Evolutionary conservation across 2,797 vertebrate genomes (phyloP), one percentile per base, ranked within the genome.

Genomic region (Coracias cyanogaster): DNA sequence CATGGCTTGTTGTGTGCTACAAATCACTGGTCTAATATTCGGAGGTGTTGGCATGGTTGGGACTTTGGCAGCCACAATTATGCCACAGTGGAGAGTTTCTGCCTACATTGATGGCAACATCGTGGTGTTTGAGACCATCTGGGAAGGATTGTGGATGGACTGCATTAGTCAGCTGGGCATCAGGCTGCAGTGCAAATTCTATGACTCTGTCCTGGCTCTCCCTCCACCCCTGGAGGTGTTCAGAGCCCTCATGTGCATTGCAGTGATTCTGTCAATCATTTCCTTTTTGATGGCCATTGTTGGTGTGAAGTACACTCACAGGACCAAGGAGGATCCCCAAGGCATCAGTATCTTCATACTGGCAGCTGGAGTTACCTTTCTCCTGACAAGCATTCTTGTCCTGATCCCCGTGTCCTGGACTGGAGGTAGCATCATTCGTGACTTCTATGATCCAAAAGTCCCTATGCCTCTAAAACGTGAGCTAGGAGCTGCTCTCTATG

Each of bases 81-180:
- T 99, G 99, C 99, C 99, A 0, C 99, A 99, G 97, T 99, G 99
- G 99, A 97, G 98, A 33, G 98, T 99, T 67, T 99, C 99, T 0
- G 99, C 99, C 48, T 98, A 99, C 92, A 98, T 99, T 5, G 99
- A 98, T 6, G 98, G 98, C 91, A 99, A 99, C 95, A 99, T 99
- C 37, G 98, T 99, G 31, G 98, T 99, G 55, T 99, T 99, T 31
- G 99, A 99, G 97, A 99, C 96, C 9, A 93, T 98, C 46, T 99
- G 98, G 94, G 99, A 99, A 97, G 99, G 99, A 10, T 97, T 99
- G 87, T 99, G 99, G 99, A 99, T 99, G 99, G 99, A 98, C 71
- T 99, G 99, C 86, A 93, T 93, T 64, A 97, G 98, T 13, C 99
- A 99, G 78, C 98, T 98, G 61, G 96, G 94, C 55, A 97, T 98